A percentile compares a stretch with the other conserved stretches of the same genome.
These are phyloP conservation scores for Heterotis niloticus DNA, from an alignment of 2,113 vertebrate genomes.

Conservation along the genomic window DNA sequence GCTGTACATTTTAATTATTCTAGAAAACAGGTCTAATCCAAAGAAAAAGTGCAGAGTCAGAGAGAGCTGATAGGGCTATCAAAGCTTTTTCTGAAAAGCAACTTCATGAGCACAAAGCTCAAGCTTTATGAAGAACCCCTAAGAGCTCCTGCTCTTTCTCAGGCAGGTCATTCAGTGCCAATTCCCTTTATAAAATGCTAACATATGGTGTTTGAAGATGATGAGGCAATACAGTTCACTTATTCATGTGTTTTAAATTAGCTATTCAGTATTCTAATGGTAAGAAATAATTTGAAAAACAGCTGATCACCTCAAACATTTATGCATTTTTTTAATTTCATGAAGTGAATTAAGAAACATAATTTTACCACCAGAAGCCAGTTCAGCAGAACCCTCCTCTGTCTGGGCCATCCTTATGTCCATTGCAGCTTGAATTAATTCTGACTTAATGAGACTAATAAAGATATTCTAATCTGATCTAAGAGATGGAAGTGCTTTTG, in stretches of 20 bases:
- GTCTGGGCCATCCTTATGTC: no score
- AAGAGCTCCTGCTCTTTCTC: not conserved
- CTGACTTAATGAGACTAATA: no score
- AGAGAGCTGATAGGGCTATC: not conserved
- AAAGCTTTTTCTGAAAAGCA: not conserved
- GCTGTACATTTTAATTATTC: slow-evolving; percentile 17
- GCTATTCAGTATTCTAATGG: no score
- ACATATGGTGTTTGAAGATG: slow-evolving; percentile 7
- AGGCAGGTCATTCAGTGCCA: slow-evolving; percentile 1
- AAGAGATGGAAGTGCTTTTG: not conserved
- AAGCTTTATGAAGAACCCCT: not conserved
- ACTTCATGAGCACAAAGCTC: not conserved
- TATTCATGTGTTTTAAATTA: not conserved
- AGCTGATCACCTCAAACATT: no score
- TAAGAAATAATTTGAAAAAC: no score
- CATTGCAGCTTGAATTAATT: no score
- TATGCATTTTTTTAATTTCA: no score
- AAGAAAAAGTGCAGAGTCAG: slow-evolving; percentile 17
- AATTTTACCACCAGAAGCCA: no score
- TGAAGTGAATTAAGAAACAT: no score
- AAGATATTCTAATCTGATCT: no score
- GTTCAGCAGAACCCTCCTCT: no score
- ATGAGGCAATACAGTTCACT: not conserved
- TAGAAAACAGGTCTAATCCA: not conserved
- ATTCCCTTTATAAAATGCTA: slow-evolving; percentile 8